phyloP scores from a whole-genome alignment of 2,888 invertebrate genomes.

The Zygaena filipendulae region DNA sequence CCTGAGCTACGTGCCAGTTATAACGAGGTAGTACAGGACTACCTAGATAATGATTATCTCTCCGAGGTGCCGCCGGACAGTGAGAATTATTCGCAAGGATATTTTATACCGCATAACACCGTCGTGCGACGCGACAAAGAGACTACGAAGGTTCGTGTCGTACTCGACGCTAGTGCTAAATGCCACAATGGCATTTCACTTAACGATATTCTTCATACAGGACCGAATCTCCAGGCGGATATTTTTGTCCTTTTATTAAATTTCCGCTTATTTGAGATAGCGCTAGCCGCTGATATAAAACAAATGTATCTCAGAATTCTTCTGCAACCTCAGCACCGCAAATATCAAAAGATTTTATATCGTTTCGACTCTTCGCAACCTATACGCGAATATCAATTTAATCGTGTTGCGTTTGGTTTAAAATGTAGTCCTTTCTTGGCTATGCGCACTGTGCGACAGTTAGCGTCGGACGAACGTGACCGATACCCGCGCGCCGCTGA shows the following conservation, averaged over 20 bases:
- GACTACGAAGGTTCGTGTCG: slow-evolving; percentile 8
- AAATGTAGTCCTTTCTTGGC: slow-evolving; percentile 11
- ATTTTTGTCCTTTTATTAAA: slow-evolving; percentile 11
- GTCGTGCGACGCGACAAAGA: slow-evolving; percentile 8
- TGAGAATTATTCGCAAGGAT: slow-evolving; percentile 3
- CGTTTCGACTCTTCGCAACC: slow-evolving; percentile 5
- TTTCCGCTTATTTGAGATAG: slow-evolving; percentile 12
- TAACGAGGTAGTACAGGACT: too few species aligned
- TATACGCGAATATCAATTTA: slow-evolving; percentile 8
- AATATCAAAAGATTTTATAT: slow-evolving; percentile 11
- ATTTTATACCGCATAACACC: slow-evolving; percentile 12
- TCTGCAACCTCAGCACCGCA: slow-evolving; percentile 3
- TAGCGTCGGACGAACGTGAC: slow-evolving; percentile 6
- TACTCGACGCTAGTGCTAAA: slow-evolving; percentile 11
- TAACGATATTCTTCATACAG: slow-evolving; percentile 12
- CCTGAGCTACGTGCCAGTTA: slow-evolving; percentile 3
- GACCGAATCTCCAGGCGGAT: slow-evolving; percentile 12
- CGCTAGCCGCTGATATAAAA: slow-evolving; percentile 11
- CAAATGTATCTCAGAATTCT: slow-evolving; percentile 9
- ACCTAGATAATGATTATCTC: slow-evolving; percentile 7
- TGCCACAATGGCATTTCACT: slow-evolving; percentile 9
- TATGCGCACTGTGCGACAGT: slow-evolving; percentile 10
- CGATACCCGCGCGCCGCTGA: slow-evolving; percentile 6
- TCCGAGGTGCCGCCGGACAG: too few species aligned
- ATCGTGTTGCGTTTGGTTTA: slow-evolving; percentile 13